Evolutionary conservation across 2,113 vertebrate genomes (phyloP).

Genomic region (Rynchops niger): DNA sequence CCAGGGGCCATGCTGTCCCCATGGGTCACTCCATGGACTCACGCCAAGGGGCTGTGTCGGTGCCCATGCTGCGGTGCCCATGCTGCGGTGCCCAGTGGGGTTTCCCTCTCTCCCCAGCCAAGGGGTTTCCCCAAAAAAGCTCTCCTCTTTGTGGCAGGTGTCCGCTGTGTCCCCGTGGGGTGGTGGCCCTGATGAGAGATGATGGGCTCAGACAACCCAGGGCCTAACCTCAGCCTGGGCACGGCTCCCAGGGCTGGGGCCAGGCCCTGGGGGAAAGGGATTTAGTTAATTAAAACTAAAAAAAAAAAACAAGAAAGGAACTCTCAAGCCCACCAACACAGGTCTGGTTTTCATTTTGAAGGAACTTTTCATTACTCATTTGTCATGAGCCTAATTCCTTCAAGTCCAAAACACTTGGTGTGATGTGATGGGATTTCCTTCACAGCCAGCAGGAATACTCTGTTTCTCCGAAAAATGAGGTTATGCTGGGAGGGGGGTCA

Average conservation of each 20-base stretch:
- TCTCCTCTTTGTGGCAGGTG: background rate
- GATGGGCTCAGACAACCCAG: background rate
- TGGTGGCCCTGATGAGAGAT: background rate
- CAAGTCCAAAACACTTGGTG: background rate
- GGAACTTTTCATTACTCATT: background rate
- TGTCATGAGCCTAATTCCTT: background rate
- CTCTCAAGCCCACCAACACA: background rate
- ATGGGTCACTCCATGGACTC: background rate
- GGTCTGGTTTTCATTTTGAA: constrained; percentile 13
- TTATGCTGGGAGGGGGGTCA: background rate
- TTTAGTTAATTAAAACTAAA: background rate
- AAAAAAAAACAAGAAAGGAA: background rate
- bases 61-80: background rate
- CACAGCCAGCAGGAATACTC: background rate
- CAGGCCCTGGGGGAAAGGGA: background rate
- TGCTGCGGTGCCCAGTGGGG: background rate
- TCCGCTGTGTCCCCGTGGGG: background rate
- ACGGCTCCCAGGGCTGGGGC: background rate
- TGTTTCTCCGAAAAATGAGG: accelerated
- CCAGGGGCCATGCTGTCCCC: background rate
- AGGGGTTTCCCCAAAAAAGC: background rate
- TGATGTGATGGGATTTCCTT: background rate
- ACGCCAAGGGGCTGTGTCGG: accelerated
- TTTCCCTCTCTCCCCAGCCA: background rate
- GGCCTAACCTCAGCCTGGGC: background rate